Base-by-base conservation (phyloP, 2,888 invertebrate species). In the Lumbricus terrestris region DNA sequence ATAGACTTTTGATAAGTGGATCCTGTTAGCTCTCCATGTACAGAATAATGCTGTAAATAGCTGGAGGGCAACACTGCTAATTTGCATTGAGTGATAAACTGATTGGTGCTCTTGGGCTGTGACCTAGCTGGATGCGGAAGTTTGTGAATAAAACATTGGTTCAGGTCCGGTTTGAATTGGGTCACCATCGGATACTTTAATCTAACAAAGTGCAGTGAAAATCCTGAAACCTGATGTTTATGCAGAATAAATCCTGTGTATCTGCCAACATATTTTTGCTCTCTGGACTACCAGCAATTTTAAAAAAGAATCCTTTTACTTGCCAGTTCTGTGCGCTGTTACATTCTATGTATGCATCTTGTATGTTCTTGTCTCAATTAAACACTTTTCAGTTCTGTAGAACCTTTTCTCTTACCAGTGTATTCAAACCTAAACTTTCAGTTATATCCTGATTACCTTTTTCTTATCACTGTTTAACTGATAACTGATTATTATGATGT, bases 121-220 rank as follows among this genome's bases (percentile, higher is more conserved):
- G n/a, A 69, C n/a, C 69, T 69, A n/a, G n/a, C 69, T 69, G 69
- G n/a, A 69, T 69, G 69, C n/a, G 69, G 69, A 69, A 69, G 69
- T 69, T 69, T 4, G 0, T 29, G 29, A n/a, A 69, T n/a, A n/a
- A 69, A n/a, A n/a, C n/a, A 6, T 69, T 69, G 69, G 29, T n/a
- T 69, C 8, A n/a, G 29, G n/a, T 69, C 69, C 69, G 69, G 29
- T n/a, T 69, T 69, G 69, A 69, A n/a, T 69, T 69, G 69, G 69
- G 69, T n/a, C 69, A n/a, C n/a, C n/a, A 69, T 69, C 69, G 8
- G 69, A 69, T 69, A n/a, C 29, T n/a, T 5, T 69, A n/a, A 69
- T 69, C 69, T n/a, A 69, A 69, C 69, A 69, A n/a, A 69, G 0
- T 13, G 29, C n/a, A n/a, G n/a, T 69, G 69, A 11, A 69, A 69